Conservation (phyloP, 1,140 invertebrate genomes). For the Idris sp. region DNA sequence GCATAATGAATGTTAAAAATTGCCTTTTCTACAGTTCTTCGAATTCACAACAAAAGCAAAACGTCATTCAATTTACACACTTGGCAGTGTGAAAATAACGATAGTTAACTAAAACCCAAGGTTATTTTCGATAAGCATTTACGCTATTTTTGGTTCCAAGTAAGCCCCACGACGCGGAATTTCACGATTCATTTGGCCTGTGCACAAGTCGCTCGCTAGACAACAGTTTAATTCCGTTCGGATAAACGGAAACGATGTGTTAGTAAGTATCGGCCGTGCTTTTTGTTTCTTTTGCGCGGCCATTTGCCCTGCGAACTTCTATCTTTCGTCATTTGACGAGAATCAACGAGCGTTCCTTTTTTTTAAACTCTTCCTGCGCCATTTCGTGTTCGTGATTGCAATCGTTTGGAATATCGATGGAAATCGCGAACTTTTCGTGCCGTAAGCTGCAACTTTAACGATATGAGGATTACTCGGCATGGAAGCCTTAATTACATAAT, state of each 20-base stretch:
- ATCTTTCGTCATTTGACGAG: conserved; percentile 24
- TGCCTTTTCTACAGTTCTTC: too few species aligned
- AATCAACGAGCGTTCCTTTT: conserved; percentile 15
- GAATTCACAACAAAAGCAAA: too few species aligned
- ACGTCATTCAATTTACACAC: too few species aligned
- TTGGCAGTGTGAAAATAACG: too few species aligned
- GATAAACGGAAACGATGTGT: conserved; percentile 65
- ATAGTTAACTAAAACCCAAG: too few species aligned
- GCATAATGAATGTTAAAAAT: too few species aligned
- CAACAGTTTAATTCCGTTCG: conserved; percentile 66
- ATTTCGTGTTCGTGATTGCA: conserved; percentile 22
- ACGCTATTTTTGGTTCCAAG: too few species aligned
- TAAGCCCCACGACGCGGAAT: conserved; percentile 64
- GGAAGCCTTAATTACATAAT: conserved; percentile 61
- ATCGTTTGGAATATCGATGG: conserved; percentile 43
- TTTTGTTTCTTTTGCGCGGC: conserved; percentile 25
- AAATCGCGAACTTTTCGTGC: conserved; percentile 43
- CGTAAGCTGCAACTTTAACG: conserved; percentile 51
- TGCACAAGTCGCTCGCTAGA: conserved; percentile 55
- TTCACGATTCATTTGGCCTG: conserved; percentile 72
- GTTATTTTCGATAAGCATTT: too few species aligned
- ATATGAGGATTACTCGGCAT: conserved; percentile 58
- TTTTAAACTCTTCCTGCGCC: background rate
- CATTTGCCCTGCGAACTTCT: conserved; percentile 21
- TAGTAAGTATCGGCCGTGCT: conserved; percentile 37